These are phyloP conservation scores for Irena cyanogastra DNA, from an alignment of 2,113 vertebrate genomes.

Conservation along the genomic window DNA sequence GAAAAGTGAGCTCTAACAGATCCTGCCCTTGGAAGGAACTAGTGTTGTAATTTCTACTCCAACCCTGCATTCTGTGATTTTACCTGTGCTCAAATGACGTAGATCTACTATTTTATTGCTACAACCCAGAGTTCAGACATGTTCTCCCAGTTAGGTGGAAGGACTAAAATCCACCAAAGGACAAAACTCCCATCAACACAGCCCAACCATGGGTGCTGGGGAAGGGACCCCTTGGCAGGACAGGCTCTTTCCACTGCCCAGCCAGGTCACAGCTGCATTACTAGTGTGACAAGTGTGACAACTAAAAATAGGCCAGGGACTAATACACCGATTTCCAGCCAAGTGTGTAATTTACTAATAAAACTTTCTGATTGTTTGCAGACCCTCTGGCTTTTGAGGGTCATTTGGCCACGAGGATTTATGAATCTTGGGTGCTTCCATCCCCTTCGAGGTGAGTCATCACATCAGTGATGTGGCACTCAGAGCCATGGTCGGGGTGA, in stretches of 20 bases:
- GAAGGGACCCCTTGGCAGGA: not conserved
- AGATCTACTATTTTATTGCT: not conserved
- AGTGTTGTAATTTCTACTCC: not conserved
- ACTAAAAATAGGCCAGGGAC: not conserved
- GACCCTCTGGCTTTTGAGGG: not conserved
- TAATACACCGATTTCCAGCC: not conserved
- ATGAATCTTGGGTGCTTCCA: not conserved
- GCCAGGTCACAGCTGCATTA: fast-evolving
- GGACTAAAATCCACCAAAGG: not conserved
- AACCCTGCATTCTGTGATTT: not conserved
- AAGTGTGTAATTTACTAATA: not conserved
- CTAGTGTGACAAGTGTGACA: not conserved
- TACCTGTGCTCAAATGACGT: not conserved
- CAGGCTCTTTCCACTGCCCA: not conserved
- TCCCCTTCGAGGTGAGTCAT: not conserved
- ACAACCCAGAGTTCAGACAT: not conserved
- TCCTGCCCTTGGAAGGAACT: not conserved
- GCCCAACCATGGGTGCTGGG: fast-evolving
- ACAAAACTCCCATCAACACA: not conserved
- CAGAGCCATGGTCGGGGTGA: not conserved
- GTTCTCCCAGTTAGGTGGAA: not conserved
- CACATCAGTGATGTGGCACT: not conserved
- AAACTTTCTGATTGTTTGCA: not conserved
- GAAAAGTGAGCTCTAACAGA: not conserved
- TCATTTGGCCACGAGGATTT: not conserved